Base-by-base conservation (phyloP, 2,113 vertebrate species). In the Probosciger aterrimus region DNA sequence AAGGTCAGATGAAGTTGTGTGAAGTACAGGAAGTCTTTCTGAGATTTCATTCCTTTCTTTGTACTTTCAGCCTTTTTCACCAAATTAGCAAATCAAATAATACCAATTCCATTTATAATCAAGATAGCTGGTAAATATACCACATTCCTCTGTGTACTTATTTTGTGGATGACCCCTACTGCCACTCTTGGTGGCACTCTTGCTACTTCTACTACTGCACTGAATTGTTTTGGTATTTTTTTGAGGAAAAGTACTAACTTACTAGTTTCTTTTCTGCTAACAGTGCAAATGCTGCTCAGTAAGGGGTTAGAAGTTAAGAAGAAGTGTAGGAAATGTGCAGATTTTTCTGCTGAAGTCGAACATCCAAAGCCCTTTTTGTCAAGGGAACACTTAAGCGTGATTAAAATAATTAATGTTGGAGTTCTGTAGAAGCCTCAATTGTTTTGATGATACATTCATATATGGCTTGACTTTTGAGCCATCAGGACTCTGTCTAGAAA, bases 1-100 rank as follows among this genome's bases (percentile, higher is more conserved):
- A 94, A 95, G 93, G 88, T 96, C 83, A 91, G 62, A 47, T 92
- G 57, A 86, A 94, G 76, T 70, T 65, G 35, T 85, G 31, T 87
- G 71, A 93, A 91, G 74, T 85, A 47, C n/a, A 82, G 52, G 39
- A 68, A 47, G 7, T 3, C 1, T 89, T 88, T 69, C 50, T 70
- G 70, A 77, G 53, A 77, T 85, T 70, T 83, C n/a, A 41, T 65
- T 93, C 23, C 39, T 80, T 75, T 73, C 18, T 87, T 69, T 91
- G 11, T 63, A 57, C 3, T 62, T 0, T 0, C 37, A 37, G 27
- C 11, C 49, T 81, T 91, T 90, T 93, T 53, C 18, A 74, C 18
- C 24, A 71, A 41, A 83, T 83, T 33, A 86, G 22, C 10, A 91
- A 90, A 82, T 84, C 13, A 77, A 74, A 16, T 77, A 82, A 59